Base-by-base conservation (phyloP, 2,797 vertebrate species). In the Pempheris klunzingeri region DNA sequence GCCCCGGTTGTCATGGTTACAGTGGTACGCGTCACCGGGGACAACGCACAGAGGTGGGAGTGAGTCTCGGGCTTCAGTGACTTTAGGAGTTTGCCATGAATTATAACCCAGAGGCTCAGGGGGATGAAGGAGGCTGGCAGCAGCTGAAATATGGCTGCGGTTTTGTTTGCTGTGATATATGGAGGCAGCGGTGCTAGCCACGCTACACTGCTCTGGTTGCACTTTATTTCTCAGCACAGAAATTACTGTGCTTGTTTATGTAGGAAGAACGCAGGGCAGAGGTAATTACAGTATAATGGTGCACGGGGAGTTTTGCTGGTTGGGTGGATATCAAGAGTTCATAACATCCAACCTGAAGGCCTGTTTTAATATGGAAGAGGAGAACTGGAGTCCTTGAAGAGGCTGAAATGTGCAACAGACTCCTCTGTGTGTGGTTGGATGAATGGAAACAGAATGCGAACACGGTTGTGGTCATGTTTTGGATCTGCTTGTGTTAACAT, bases 151-250 rank as follows among this genome's bases (percentile, higher is more conserved):
- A 92, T 83, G 83, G 84, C 88, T 79, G 84, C 61, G 70, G 82
- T 82, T 90, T 90, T 91, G 86, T 92, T 91, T 83, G 71, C 78
- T 34, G 81, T 90, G 89, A 92, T 92, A 77, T 91, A 93, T 90
- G 87, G 70, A 74, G 75, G 87, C 57, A 81, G 85, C 74, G 1
- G 70, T 2, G 61, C 41, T 44, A 72, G 79, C 81, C 71, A 80
- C 65, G 76, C 80, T 87, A 83, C 78, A 49, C 78, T 75, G 78
- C 84, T 90, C 86, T 36, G 69, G 82, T 72, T 86, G 85, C 87
- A 89, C 87, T 90, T 90, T 90, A 88, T 87, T 89, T 86, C 88
- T 84, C 84, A 60, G 86, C 77, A 58, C 71, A 85, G 88, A 87
- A 90, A 92, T 92, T 83, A 90, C 88, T 47, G 50, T 62, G 80